Evolutionary conservation across 2,113 vertebrate genomes (phyloP), one percentile per base, ranked within the genome.

Genomic region (Dicentrarchus labrax): DNA sequence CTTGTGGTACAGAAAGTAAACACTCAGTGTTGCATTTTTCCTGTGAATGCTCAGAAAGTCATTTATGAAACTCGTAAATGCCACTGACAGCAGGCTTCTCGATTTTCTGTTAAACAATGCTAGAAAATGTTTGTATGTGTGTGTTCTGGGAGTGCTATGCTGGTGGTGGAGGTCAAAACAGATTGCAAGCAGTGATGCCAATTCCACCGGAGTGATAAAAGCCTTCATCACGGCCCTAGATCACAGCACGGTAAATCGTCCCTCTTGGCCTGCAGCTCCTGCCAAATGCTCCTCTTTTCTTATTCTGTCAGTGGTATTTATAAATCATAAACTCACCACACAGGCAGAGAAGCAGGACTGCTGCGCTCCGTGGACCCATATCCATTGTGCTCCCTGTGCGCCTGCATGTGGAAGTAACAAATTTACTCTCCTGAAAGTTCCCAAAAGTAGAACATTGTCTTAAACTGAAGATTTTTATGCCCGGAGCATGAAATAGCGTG

Each of bases 251-350:
- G 69, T 90, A 86, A 91, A 90, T 76, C 64, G 60, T 82, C 76
- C 62, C 47, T 59, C 41, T 86, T 24, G 61, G 70, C 66, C 39
- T n/a, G 21, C 53, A 38, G 61, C 83, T 78, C 36, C 59, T 83
- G 83, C 85, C 88, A 91, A 82, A 57, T 11, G 12, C 21, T 81
- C 77, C 19, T 81, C 69, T 79, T 78, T 76, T 76, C 70, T 62
- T 89, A 86, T 83, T 79, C 73, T 39, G 72, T 85, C 68, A 75
- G 83, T 64, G 77, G 45, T 60, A 59, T 85, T 85, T 73, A 82
- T 78, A 87, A 91, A 89, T 91, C 84, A 85, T 80, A 84, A 85
- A 89, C 64, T 87, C 89, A 72, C 51, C 87, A 80, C 82, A 65
- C 71, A 50, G 69, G 66, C 60, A 66, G 60, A 78, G 30, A 74